phyloP scores from a whole-genome alignment of 2,888 invertebrate species.

The Kuschelorhynchus macadamiae region DNA sequence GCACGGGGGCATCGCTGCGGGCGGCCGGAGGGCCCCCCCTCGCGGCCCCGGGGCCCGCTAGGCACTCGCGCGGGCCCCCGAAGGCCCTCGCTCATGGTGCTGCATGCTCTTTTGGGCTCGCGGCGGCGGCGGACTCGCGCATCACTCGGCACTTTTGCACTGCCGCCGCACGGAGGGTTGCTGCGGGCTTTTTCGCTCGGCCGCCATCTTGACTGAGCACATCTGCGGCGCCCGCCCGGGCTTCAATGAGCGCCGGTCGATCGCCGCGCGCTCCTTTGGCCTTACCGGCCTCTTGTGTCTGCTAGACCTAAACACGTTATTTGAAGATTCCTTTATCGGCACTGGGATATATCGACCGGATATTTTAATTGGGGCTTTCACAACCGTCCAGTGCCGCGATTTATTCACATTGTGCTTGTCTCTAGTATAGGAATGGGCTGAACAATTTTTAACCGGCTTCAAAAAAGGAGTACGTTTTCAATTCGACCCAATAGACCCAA shows the following conservation, averaged over 20 bases:
- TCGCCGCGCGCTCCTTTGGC: slow-evolving; percentile 54
- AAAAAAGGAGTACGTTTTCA: too few relatives aligned
- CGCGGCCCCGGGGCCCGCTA: slow-evolving; percentile 72
- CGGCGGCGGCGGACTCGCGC: slow-evolving; percentile 56
- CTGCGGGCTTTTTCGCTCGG: slow-evolving; percentile 55
- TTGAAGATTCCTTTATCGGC: too few relatives aligned
- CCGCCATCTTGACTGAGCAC: slow-evolving; percentile 70
- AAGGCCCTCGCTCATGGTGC: slow-evolving; percentile 67
- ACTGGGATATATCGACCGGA: too few relatives aligned
- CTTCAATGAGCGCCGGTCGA: slow-evolving; percentile 63
- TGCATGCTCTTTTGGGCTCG: slow-evolving; percentile 65
- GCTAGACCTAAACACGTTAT: too few relatives aligned
- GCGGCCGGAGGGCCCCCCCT: slow-evolving; percentile 78
- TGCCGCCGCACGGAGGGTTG: slow-evolving; percentile 74
- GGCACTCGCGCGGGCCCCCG: slow-evolving; percentile 63
- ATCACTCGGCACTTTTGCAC: slow-evolving; percentile 71
- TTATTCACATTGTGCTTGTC: too few relatives aligned
- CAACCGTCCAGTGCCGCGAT: too few relatives aligned
- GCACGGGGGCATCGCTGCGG: slow-evolving; percentile 77
- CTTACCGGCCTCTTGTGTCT: slow-evolving; percentile 31
- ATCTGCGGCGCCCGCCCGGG: slow-evolving; percentile 66
- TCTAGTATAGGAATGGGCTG: too few relatives aligned
- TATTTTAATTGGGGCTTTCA: too few relatives aligned
- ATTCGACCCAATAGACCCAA: too few relatives aligned
- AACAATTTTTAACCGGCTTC: too few relatives aligned